Base-by-base conservation (phyloP, 23 tunicate species). In the Styela clava region DNA sequence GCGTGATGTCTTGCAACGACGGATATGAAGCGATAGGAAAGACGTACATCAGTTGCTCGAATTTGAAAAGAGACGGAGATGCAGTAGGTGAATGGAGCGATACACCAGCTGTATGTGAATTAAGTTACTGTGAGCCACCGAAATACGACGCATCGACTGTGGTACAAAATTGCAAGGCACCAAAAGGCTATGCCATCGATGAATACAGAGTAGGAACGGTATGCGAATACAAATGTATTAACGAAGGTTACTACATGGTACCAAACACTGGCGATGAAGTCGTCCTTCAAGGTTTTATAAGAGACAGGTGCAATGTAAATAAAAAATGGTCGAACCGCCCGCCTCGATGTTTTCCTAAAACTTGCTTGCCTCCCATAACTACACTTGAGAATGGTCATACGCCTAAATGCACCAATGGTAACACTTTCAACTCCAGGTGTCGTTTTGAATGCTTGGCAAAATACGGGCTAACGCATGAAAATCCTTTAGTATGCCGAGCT, bases 141-240 rank as follows among this genome's bases (percentile, higher is more conserved):
- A 76, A 76, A 56, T 76, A 35, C 37, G 81, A 76, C 64, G 2
- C 23, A 23, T 52, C 52, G 5, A 76, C 81, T 21, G 81, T 76
- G 1, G 81, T 76, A 21, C 21, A 76, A 51, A 76, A 37, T 36
- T 76, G 81, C 26, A 29, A 25, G 21, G 30, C 81, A 0, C 81
- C 81, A 5, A 31, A 76, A 25, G 81, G 81, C 0, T 76, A 33
- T 44, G 31, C 0, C 0, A 64, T 44, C 37, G 20, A 37, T 25
- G 81, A 76, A 44, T 24, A 76, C 64, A 76, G 81, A 52, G 81
- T 76, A 52, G 81, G 81, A 36, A 76, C 81, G 0, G 25, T 33
- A 44, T 76, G 81, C 31, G 33, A 24, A n/a, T 76, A 76, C 65
- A 76, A 24, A 1, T 76, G 81, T n/a, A 76, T 33, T 9, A 76